Evolutionary conservation across 2,797 vertebrate species (phyloP), one percentile per base, ranked within the genome.

Genomic region (Acanthornis magna): DNA sequence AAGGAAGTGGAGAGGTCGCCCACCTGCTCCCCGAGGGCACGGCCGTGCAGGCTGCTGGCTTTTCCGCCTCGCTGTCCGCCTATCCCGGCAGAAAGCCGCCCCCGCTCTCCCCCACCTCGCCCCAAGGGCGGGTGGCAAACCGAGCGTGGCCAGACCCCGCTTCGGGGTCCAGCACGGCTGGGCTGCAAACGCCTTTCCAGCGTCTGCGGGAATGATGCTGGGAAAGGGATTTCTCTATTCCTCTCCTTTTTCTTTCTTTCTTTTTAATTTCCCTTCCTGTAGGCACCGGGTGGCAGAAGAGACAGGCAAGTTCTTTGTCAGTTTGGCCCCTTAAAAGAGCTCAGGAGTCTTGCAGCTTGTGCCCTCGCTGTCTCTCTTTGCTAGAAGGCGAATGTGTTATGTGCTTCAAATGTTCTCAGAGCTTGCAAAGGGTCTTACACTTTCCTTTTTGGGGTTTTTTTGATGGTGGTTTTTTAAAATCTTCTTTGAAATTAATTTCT

Each of bases 61-160:
- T 48, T 29, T 22, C 58, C 4, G 9, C 13, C 21, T n/a, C 25
- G 1, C 3, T 29, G 55, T 9, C 62, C 30, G 2, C 40, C 30
- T 40, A 8, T 5, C 21, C 22, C 11, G 8, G 53, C 18, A 45
- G 50, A 75, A 72, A 68, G 17, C 18, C 9, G 2, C 25, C 23
- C 13, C 12, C 17, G 21, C 15, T 42, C 17, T 2, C 7, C 11
- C 10, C 0, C 16, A 19, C 7, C n/a, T 34, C 14, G 15, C 10
- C 71, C 32, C 29, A 4, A 45, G 57, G 22, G 5, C 8, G 3
- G 27, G 9, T 7, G 62, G 23, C 48, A 66, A 73, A 13, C 6
- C 1, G 20, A 77, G 40, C 0, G 19, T 4, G 77, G 26, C 17
- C 74, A 25, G n/a, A 76, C 3, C 30, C 36, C 7, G 9, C 42